A percentile compares a stretch with the other conserved stretches of the same genome.
Evolutionary conservation across 2,113 vertebrate genomes (phyloP).

Genomic region (Heterotilapia buettikoferi): DNA sequence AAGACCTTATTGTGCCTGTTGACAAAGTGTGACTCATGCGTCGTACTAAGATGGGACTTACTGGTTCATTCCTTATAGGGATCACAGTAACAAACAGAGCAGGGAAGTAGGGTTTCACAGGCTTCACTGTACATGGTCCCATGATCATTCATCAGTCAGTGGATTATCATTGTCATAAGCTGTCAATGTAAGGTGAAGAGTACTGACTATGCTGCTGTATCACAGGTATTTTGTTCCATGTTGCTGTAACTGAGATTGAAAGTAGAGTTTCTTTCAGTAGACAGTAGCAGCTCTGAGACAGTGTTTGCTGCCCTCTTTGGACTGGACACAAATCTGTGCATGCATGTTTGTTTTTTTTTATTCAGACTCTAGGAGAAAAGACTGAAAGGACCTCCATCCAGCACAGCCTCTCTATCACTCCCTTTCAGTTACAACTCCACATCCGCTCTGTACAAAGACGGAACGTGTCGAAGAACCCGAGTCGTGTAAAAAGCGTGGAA

Average conservation of each 20-base stretch:
- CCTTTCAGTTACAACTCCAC: background rate
- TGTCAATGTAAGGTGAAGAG: conserved; percentile 24
- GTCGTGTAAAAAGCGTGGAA: conserved; percentile 28
- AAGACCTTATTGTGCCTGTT: conserved; percentile 2
- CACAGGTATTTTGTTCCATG: conserved; percentile 7
- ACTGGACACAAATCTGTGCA: conserved; percentile 2
- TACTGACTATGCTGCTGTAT: conserved; percentile 47
- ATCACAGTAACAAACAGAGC: background rate
- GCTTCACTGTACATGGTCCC: conserved; percentile 13
- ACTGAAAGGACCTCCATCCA: background rate
- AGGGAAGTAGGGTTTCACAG: background rate
- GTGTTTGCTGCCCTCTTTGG: background rate
- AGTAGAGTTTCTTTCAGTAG: background rate
- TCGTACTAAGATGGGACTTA: background rate
- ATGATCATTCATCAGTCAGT: conserved; percentile 22
- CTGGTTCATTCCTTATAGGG: background rate
- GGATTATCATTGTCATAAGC: conserved; percentile 11
- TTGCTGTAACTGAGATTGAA: conserved; percentile 16
- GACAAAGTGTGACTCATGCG: conserved; percentile 43
- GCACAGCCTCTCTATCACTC: background rate
- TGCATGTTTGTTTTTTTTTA: background rate
- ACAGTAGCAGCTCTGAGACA: background rate
- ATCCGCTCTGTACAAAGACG: background rate
- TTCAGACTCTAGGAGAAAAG: background rate
- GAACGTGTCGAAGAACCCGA: background rate